Conservation (phyloP, 2,888 invertebrate genomes). For the Coelogynopora nodosa region DNA sequence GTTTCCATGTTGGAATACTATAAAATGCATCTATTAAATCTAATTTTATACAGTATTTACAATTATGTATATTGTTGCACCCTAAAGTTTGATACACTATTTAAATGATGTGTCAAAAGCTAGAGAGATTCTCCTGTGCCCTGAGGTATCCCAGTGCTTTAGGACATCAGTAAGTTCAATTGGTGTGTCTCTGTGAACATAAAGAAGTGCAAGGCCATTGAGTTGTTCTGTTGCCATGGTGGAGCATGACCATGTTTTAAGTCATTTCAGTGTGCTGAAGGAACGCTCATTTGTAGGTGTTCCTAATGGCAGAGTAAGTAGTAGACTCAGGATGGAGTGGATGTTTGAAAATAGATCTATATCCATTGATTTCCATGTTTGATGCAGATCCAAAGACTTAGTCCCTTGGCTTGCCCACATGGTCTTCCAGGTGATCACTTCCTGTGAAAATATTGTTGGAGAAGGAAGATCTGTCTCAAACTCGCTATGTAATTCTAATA, state of each 20-base stretch:
- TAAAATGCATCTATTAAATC: background rate
- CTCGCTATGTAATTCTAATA: no score
- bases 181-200: background rate
- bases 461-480: no score
- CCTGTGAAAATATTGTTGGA: no score
- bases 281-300: background rate
- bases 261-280: background rate
- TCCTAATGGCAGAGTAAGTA: background rate
- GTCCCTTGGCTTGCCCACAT: no score
- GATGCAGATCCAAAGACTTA: background rate
- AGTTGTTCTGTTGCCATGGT: slow-evolving; percentile 1
- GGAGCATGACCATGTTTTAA: slow-evolving; percentile 12
- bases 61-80: background rate
- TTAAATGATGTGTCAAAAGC: background rate
- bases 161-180: background rate
- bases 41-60: background rate
- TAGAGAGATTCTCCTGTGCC: slow-evolving; percentile 8
- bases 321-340: slow-evolving; percentile 4
- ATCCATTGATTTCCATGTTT: slow-evolving; percentile 15
- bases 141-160: slow-evolving; percentile 25
- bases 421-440: no score
- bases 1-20: background rate
- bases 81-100: background rate
- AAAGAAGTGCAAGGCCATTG: background rate
- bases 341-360: background rate